A percentile compares a stretch with the other conserved stretches of the same genome.
These are phyloP conservation scores for Bubalus kerabau DNA, from an alignment of 2,113 vertebrate genomes.

Conservation along the genomic window DNA sequence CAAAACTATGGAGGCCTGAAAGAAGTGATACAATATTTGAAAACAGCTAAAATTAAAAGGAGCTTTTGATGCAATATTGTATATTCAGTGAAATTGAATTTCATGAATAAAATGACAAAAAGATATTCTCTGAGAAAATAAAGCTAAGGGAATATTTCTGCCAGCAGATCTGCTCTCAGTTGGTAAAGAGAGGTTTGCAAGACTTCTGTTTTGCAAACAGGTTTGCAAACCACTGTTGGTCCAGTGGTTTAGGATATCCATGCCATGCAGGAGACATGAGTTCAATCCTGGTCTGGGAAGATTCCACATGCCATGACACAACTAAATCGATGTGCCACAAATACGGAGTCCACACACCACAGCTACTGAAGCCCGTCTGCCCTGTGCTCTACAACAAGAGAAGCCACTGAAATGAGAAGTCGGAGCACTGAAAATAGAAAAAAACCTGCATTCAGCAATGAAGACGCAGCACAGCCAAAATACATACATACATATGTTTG, in stretches of 20 bases:
- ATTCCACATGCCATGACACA: background rate
- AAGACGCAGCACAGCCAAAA: background rate
- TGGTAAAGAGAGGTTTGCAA: background rate
- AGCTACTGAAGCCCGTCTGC: background rate
- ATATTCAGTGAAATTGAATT: background rate
- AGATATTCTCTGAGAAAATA: background rate
- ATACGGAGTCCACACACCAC: background rate
- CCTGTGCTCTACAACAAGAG: background rate
- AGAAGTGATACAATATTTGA: background rate
- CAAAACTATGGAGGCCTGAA: background rate
- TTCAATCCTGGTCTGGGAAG: background rate
- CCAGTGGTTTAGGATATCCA: background rate
- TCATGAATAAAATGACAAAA: background rate
- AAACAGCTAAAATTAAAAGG: background rate
- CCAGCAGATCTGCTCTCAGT: background rate
- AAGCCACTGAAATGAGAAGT: background rate
- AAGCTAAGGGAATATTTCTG: background rate
- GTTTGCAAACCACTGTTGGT: background rate
- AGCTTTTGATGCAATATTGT: background rate
- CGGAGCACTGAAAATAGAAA: background rate
- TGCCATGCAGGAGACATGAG: background rate
- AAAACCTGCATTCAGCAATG: background rate
- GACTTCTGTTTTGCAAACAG: background rate
- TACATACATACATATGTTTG: background rate
- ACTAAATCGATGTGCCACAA: background rate